Conservation (phyloP, 2,888 invertebrate species). For the Dryomyza anilis region DNA sequence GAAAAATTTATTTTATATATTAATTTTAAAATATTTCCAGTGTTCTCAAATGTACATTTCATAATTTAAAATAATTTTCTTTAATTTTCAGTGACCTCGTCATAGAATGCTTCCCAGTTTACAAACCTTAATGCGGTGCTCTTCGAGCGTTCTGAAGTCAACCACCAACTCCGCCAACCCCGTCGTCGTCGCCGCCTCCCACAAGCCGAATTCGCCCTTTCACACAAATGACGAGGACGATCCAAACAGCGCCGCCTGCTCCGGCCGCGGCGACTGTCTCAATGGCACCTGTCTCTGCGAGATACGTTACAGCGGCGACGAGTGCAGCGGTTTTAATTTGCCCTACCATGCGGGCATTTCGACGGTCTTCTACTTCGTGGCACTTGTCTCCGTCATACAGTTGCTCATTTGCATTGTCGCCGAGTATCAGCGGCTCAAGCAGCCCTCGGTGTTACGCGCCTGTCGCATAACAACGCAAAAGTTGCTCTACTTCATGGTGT, state of each 20-base stretch:
- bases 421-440: conserved; percentile 83
- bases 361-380: conserved; percentile 80
- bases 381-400: conserved; percentile 83
- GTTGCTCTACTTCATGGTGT: conserved; percentile 84
- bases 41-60: no score
- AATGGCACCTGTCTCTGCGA: conserved; percentile 92
- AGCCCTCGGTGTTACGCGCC: conserved; percentile 79
- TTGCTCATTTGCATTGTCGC: conserved; percentile 81
- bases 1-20: no score
- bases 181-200: conserved; percentile 22
- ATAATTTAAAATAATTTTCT: no score
- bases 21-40: no score
- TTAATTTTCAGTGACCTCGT: conserved; percentile 45
- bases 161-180: conserved; percentile 45
- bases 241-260: conserved; percentile 66
- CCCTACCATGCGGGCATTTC: conserved; percentile 78
- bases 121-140: conserved; percentile 61
- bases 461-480: conserved; percentile 90
- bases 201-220: conserved; percentile 30
- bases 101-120: conserved; percentile 60
- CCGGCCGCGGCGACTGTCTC: conserved; percentile 88
- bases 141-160: conserved; percentile 56
- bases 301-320: conserved; percentile 83
- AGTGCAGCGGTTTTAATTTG: conserved; percentile 82
- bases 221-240: conserved; percentile 39